Evolutionary conservation across 2,113 vertebrate genomes (phyloP).

Genomic region (Calyptommatus sinebrachiatus): DNA sequence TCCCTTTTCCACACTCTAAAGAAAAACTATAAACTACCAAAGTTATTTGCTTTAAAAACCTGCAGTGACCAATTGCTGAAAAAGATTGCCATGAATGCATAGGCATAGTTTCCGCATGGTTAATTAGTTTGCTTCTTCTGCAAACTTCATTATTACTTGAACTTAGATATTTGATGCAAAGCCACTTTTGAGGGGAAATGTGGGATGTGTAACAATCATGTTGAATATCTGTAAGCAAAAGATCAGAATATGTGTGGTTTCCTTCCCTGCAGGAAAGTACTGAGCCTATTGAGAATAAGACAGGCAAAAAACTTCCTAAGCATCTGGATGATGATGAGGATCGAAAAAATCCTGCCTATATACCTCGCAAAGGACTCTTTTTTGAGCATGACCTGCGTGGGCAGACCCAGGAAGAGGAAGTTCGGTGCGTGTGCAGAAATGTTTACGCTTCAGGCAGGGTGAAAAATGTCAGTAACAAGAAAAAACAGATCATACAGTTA

Average conservation of each 20-base stretch:
- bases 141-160: neutral
- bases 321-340: slow-evolving; percentile 96
- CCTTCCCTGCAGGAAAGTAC: slow-evolving; percentile 86
- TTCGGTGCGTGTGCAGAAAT: slow-evolving; percentile 68
- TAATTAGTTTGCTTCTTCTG: too few relatives aligned
- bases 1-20: neutral
- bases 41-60: too few relatives aligned
- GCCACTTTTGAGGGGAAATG: neutral
- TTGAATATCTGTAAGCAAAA: neutral
- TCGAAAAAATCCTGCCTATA: slow-evolving; percentile 94
- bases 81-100: neutral
- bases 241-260: slow-evolving; percentile 57
- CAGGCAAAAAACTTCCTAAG: slow-evolving; percentile 79
- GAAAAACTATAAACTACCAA: neutral
- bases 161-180: neutral
- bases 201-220: fast-evolving
- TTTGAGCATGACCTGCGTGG: slow-evolving; percentile 96
- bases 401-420: slow-evolving; percentile 91
- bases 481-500: too few relatives aligned
- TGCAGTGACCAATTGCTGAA: neutral
- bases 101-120: neutral
- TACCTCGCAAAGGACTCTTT: slow-evolving; percentile 94
- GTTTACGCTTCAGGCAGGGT: neutral
- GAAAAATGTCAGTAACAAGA: neutral
- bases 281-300: slow-evolving; percentile 88